Evolutionary conservation across 2,797 vertebrate species (phyloP), one percentile per base, ranked within the genome.

Genomic region (Fistularia commersonii): DNA sequence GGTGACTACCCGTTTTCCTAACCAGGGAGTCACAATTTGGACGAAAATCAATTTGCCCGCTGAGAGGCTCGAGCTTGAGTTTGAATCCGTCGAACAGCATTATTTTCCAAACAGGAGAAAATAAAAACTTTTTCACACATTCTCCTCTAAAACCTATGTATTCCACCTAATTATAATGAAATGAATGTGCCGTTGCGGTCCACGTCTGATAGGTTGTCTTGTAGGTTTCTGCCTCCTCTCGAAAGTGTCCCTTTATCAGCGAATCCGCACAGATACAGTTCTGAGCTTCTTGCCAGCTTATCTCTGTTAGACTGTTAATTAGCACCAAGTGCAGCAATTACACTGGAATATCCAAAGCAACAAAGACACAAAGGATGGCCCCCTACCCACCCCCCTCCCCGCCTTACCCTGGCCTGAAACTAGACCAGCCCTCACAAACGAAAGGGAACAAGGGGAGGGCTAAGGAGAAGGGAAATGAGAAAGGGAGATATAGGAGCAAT

Each of bases 291-390:
- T 57, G 55, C 74, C 72, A 55, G 68, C 83, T 89, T 90, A 88
- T 90, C 87, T 84, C 66, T 0, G 62, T 62, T 66, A 44, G 68
- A 69, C 77, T 64, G 82, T 86, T 90, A 88, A 90, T 90, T 89
- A 89, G 85, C 73, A 75, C 56, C 69, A 76, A 85, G 76, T 75
- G 80, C 75, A 57, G 83, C 82, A 87, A 89, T 90, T 89, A 89
- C 84, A 76, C 72, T 86, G 40, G 55, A 77, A 88, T 87, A 84
- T 88, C 83, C 74, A 54, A 54, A 65, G 81, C 79, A 82, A 81
- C 74, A 79, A 81, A 86, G 81, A 76, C 74, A 87, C 83, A 85
- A 89, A 83, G 78, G 80, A 70, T 60, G 56, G 50, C 69, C 66
- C 64, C 38, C 54, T 52, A 52, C 44, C 66, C 63, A 44, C 46